Evolutionary conservation across 2,797 vertebrate species (phyloP).

Genomic region (Acanthurus lineatus): DNA sequence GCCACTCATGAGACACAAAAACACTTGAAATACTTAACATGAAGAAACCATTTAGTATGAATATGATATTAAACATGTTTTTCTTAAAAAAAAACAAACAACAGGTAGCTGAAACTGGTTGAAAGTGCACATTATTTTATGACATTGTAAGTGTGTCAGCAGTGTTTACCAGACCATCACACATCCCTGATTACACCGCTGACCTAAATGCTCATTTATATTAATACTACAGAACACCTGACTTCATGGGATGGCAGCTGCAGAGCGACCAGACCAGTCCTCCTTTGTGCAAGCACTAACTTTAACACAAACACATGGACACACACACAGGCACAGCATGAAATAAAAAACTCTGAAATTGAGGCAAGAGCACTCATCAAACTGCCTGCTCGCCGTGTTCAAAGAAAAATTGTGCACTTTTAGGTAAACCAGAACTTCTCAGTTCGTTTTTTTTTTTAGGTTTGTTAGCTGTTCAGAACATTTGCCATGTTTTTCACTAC

Average conservation of each 20-base stretch:
- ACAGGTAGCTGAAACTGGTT: neutral
- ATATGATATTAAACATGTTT: too few species aligned
- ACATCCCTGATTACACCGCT: constrained; percentile 2
- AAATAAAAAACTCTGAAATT: constrained; percentile 13
- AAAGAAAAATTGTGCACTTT: constrained; percentile 9
- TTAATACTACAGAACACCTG: constrained; percentile 30
- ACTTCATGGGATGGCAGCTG: constrained; percentile 31
- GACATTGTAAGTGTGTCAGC: neutral
- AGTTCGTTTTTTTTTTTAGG: neutral
- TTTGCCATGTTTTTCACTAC: neutral
- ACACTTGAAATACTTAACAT: too few species aligned
- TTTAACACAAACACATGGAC: constrained; percentile 2
- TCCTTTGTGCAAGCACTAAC: constrained; percentile 5
- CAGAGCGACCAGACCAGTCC: neutral
- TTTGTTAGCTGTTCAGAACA: constrained; percentile 1
- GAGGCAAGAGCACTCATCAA: constrained; percentile 12
- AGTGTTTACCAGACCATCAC: constrained; percentile 19
- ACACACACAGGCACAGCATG: constrained; percentile 18
- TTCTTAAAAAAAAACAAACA: too few species aligned
- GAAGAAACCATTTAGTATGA: too few species aligned
- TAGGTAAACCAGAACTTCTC: constrained; percentile 4
- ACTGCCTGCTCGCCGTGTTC: constrained; percentile 1
- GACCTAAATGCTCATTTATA: constrained; percentile 40
- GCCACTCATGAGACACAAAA: neutral
- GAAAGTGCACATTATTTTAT: neutral